A percentile compares a stretch with the other conserved stretches of the same genome.
Evolutionary conservation across 2,888 invertebrate genomes (phyloP).

Genomic region (Mythimna ferrago): DNA sequence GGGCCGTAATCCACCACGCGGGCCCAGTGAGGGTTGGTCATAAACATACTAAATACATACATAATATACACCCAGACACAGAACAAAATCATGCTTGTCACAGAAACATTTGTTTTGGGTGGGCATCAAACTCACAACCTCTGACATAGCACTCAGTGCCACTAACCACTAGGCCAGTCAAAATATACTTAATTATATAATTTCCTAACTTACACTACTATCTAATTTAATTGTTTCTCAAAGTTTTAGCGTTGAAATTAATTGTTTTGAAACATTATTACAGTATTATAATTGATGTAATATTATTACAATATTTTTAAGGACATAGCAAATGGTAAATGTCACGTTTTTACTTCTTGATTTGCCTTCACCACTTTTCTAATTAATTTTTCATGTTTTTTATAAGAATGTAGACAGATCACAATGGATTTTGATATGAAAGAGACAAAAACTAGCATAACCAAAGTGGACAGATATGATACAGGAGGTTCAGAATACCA

Average conservation of each 20-base stretch:
- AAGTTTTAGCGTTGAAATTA: neutral
- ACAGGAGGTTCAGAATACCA: neutral
- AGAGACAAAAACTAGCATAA: neutral
- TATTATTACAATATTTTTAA: constrained; percentile 1
- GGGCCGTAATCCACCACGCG: too few species aligned
- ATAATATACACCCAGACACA: too few species aligned
- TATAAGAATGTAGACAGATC: neutral
- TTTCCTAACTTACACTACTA: neutral
- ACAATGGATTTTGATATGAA: neutral
- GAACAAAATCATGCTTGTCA: too few species aligned
- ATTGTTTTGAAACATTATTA: constrained; percentile 1
- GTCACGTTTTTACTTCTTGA: neutral
- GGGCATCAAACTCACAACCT: too few species aligned
- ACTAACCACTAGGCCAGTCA: neutral
- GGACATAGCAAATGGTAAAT: neutral
- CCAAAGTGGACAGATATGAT: neutral
- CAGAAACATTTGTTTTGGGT: too few species aligned
- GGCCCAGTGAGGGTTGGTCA: too few species aligned
- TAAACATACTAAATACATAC: too few species aligned
- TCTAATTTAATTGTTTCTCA: neutral
- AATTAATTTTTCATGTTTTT: neutral
- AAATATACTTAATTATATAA: neutral
- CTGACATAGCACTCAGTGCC: too few species aligned
- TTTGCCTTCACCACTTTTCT: neutral
- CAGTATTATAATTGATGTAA: constrained; percentile 6